Evolutionary conservation across 2,113 vertebrate genomes (phyloP).

Genomic region (Aldabrachelys gigantea): DNA sequence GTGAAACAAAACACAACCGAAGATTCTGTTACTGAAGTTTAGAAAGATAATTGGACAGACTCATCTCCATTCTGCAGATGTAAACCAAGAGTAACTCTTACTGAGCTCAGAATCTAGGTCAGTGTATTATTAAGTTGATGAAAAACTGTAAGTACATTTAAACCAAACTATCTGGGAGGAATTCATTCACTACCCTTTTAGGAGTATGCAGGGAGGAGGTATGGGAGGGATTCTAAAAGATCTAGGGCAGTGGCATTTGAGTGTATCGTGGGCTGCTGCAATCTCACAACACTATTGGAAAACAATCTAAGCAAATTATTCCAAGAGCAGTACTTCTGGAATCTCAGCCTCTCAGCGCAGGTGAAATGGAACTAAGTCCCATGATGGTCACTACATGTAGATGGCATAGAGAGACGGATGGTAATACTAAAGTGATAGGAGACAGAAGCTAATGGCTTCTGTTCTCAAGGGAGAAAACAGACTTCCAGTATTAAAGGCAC

Average conservation of each 20-base stretch:
- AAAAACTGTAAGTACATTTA: neutral
- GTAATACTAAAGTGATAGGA: no score
- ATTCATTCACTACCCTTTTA: neutral
- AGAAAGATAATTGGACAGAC: neutral
- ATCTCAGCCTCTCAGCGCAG: no score
- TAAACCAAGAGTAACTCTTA: neutral
- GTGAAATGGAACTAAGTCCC: no score
- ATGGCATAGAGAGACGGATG: no score
- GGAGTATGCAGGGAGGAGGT: neutral
- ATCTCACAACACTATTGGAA: neutral
- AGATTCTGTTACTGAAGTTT: neutral
- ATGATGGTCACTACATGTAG: no score
- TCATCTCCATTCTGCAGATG: neutral
- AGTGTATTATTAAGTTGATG: neutral
- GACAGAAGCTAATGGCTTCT: no score
- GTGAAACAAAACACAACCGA: neutral
- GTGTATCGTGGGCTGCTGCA: no score
- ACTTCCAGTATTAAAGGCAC: no score
- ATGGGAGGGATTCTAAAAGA: neutral
- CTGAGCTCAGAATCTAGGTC: neutral
- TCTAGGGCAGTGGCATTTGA: no score
- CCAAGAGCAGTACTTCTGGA: neutral
- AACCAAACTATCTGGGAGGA: neutral
- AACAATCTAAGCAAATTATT: neutral
- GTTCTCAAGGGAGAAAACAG: no score